A percentile compares a stretch with the other conserved stretches of the same genome.
phyloP scores from a whole-genome alignment of 2,888 invertebrate species.

The Meiosimyza platycephala region DNA sequence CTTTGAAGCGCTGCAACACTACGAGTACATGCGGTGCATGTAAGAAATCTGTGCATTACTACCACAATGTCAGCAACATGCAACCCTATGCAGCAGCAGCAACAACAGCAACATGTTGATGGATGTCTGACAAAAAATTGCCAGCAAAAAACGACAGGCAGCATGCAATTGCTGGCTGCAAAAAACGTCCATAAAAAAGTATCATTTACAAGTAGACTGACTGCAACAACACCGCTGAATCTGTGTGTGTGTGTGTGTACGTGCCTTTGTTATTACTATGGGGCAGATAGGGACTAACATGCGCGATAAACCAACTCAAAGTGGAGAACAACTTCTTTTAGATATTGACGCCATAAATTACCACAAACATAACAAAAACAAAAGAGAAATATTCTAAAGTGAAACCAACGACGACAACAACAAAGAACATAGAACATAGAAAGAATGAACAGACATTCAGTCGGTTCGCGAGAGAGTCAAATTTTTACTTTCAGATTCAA shows the following conservation, averaged over 20 bases:
- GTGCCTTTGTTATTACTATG: too few relatives aligned
- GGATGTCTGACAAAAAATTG: constrained; percentile 30
- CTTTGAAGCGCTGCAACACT: too few relatives aligned
- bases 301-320: constrained; percentile 20
- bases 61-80: constrained; percentile 9
- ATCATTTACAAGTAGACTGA: background rate
- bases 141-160: background rate
- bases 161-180: constrained; percentile 19
- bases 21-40: constrained; percentile 8
- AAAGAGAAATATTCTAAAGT: background rate
- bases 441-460: constrained; percentile 12
- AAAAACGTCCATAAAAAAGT: background rate
- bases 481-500: constrained; percentile 46
- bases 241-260: background rate
- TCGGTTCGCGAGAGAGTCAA: constrained; percentile 3
- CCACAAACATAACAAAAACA: constrained; percentile 29
- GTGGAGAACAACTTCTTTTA: constrained; percentile 23
- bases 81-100: constrained; percentile 6
- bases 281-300: background rate
- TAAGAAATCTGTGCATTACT: constrained; percentile 24
- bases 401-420: background rate
- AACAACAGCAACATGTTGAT: constrained; percentile 33
- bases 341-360: constrained; percentile 27
- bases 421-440: background rate
- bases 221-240: background rate